Base-by-base conservation (phyloP, 2,113 vertebrate species). In the Saimiri boliviensis region DNA sequence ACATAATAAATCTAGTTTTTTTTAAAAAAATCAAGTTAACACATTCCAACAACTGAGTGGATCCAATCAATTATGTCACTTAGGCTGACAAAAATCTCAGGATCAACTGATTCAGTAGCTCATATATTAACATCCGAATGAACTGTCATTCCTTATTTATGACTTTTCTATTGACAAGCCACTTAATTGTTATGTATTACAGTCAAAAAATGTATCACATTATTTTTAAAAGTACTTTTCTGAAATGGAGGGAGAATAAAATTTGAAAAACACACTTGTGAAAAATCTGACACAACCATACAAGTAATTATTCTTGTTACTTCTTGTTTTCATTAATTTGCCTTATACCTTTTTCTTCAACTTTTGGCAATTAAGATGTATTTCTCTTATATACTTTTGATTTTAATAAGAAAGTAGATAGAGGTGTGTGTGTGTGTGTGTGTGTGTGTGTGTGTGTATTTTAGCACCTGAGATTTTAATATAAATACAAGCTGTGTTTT, bases 151-250 rank as follows among this genome's bases (percentile, higher is more conserved):
- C 32, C 35, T 90, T 94, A 60, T 85, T 95, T 94, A 77, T 86
- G 30, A 84, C 47, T 96, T 83, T 88, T 79, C n/a, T 83, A 60
- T 63, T 96, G 92, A 91, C 76, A 94, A 89, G 32, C 8, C 73
- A 93, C 66, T 94, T 91, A 95, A 95, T 93, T 97, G 71, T 89
- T 91, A 89, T 83, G 32, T 93, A 96, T 95, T 83, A 35, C 86
- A 93, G 74, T 52, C 10, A 14, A 91, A 95, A 92, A 95, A 81
- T 12, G 6, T 94, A 89, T 81, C 96, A 88, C 20, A 32, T 77
- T 86, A 60, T 52, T 52, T 2, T 88, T 76, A 92, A 95, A 85
- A 45, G 8, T 73, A 37, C 63, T 94, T 85, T 83, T 73, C n/a
- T 74, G 40, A 91, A 89, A 45, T 89, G 54, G 95, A 63, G 40